Conservation (phyloP, 2,888 invertebrate genomes). For the Caenorhabditis afra region DNA sequence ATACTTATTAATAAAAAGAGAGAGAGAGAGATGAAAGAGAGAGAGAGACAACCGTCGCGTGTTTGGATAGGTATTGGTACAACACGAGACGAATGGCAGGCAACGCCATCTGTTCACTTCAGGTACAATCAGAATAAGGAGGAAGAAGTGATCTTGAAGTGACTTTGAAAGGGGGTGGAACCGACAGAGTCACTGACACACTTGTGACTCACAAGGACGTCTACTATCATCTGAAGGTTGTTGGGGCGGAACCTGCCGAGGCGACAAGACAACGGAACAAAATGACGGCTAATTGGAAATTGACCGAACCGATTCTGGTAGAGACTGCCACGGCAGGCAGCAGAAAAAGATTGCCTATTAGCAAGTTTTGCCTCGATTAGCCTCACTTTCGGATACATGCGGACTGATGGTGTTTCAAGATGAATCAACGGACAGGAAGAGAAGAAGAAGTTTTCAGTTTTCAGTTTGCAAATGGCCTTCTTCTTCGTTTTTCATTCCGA, state of each 20-base stretch:
- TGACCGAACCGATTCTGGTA: conserved; percentile 46
- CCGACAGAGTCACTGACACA: conserved; percentile 40
- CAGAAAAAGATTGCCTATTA: conserved; percentile 38
- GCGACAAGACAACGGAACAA: conserved; percentile 9
- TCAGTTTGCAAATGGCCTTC: not conserved
- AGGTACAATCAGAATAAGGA: conserved; percentile 5
- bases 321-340: conserved; percentile 35
- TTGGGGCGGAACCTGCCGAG: conserved; percentile 7
- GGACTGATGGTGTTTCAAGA: conserved; percentile 35
- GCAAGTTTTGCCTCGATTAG: conserved; percentile 54
- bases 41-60: not conserved
- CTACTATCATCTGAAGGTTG: conserved; percentile 23
- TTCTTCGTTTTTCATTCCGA: no score
- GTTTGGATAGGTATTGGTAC: conserved; percentile 43
- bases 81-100: conserved; percentile 22
- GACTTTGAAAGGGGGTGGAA: conserved; percentile 17
- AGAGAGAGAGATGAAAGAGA: conserved; percentile 24
- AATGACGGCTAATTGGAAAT: conserved; percentile 47
- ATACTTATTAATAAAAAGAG: conserved; percentile 49
- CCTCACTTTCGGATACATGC: conserved; percentile 38
- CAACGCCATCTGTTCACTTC: conserved; percentile 34
- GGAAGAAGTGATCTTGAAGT: not conserved
- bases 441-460: not conserved
- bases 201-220: conserved; percentile 11
- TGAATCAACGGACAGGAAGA: conserved; percentile 18